These are phyloP conservation scores for Natator depressus DNA, from an alignment of 2,113 vertebrate species.

Conservation along the genomic window DNA sequence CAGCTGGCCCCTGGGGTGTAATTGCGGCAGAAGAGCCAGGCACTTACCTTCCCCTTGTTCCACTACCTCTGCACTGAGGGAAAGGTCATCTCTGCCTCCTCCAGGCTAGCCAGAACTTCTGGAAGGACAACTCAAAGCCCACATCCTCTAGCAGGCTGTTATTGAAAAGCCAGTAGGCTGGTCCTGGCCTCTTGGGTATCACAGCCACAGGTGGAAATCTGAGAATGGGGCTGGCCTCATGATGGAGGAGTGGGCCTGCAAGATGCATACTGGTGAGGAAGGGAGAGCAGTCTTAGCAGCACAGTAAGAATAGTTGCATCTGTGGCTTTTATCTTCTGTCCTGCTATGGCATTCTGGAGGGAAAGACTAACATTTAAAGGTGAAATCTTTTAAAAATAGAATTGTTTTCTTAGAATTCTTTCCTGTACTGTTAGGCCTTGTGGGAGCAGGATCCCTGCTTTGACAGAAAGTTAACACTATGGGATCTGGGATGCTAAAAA, in stretches of 20 bases:
- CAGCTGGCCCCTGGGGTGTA: not conserved
- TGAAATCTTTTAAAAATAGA: not conserved
- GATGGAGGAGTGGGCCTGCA: not conserved
- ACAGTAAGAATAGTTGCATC: rapidly evolving
- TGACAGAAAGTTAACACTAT: not conserved
- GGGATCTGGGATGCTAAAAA: not conserved
- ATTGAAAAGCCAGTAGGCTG: not conserved
- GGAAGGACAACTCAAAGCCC: too few relatives aligned
- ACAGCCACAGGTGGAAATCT: not conserved
- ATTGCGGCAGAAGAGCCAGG: not conserved
- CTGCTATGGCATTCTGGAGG: not conserved
- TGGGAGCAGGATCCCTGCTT: rapidly evolving
- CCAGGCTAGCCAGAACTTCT: too few relatives aligned
- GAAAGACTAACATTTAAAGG: not conserved
- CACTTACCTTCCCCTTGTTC: not conserved
- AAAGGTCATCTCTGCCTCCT: too few relatives aligned
- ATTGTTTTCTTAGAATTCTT: not conserved
- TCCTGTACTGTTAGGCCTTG: not conserved
- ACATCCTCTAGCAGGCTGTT: not conserved
- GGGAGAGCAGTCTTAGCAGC: not conserved
- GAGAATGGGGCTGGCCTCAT: not conserved
- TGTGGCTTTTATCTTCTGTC: not conserved
- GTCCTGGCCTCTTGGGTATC: not conserved
- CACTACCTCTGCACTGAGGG: too few relatives aligned
- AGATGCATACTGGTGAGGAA: not conserved